Base-by-base conservation (phyloP, 2,888 invertebrate genomes). In the Volucella inanis region DNA sequence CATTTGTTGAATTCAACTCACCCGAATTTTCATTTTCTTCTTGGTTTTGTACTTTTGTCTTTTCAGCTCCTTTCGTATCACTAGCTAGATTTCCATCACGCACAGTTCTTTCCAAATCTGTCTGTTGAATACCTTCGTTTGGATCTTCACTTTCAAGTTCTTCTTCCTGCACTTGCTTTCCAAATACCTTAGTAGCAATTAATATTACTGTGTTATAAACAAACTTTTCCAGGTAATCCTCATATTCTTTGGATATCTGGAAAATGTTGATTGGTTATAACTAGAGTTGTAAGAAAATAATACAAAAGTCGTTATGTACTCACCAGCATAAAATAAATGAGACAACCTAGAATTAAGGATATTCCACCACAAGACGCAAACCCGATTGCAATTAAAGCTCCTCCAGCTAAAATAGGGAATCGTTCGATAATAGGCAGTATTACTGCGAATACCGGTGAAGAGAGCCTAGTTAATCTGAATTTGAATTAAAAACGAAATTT, bases 301-400 rank as follows among this genome's bases (percentile, higher is more conserved):
- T 10, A 50, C 41, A 52, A 12, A 9, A 14, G 18, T 59, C 9
- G 11, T 45, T 12, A 11, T 14, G 1, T 12, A 87, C 90, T 91
- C 88, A 95, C 95, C 94, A 95, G 93, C 81, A 95, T 93, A 52
- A 95, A 94, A 90, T 96, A 96, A 89, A 95, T 94, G 0, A 94
- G 92, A 4, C 94, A 93, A 0, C 95, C 96, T 9, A 94, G 92
- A 8, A 93, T 92, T 65, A 97, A 92, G 0, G 95, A 94, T 8
- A 97, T 92, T 1, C 96, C 96, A 4, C 97, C 97, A 89, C 96
- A 96, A 0, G 96, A 94, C 12, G 94, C 92, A 12, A 94, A 93
- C 15, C 94, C 94, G 6, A 96, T 92, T 47, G 94, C 93, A 22
- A 96, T 90, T 0, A 96, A 91, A 2, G 94, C 90, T 0, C 93